These are phyloP conservation scores for Parnassius mnemosyne DNA, from an alignment of 2,888 invertebrate genomes.

Conservation along the genomic window DNA sequence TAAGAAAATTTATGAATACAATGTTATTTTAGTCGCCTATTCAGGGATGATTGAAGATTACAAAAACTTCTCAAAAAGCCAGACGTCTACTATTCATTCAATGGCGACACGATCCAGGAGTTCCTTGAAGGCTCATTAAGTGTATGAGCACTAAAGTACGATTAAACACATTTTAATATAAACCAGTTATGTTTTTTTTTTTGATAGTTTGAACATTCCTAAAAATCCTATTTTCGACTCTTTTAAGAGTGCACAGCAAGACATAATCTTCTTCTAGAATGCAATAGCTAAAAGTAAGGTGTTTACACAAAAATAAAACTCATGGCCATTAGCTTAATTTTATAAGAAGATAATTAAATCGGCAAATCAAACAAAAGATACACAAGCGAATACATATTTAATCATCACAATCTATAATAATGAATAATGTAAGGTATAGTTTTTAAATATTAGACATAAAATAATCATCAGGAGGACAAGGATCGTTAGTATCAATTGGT, in stretches of 20 bases:
- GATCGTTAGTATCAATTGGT: slow-evolving; percentile 59
- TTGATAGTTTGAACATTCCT: too few relatives aligned
- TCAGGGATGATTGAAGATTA: slow-evolving; percentile 37
- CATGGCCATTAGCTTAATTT: background rate
- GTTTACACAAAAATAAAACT: background rate
- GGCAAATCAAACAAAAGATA: too few relatives aligned
- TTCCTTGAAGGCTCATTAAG: slow-evolving; percentile 29
- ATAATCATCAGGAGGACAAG: slow-evolving; percentile 69
- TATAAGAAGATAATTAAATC: too few relatives aligned
- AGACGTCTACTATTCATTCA: slow-evolving; percentile 40
- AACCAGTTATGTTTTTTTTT: too few relatives aligned
- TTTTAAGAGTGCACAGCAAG: too few relatives aligned
- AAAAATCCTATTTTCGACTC: too few relatives aligned
- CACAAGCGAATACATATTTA: too few relatives aligned
- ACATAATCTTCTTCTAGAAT: too few relatives aligned
- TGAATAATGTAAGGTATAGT: too few relatives aligned
- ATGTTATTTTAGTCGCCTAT: slow-evolving; percentile 32
- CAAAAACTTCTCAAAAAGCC: slow-evolving; percentile 38
- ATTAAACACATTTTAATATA: background rate
- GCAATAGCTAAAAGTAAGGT: too few relatives aligned
- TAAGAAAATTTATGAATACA: slow-evolving; percentile 59
- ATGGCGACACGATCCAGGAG: slow-evolving; percentile 34
- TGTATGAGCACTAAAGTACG: background rate
- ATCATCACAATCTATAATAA: too few relatives aligned
- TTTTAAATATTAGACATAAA: slow-evolving; percentile 65